Percentiles rank a stretch among this genome's conserved stretches.
Evolutionary conservation across 1,140 invertebrate species (phyloP).

Genomic region (Diorhabda sublineata): DNA sequence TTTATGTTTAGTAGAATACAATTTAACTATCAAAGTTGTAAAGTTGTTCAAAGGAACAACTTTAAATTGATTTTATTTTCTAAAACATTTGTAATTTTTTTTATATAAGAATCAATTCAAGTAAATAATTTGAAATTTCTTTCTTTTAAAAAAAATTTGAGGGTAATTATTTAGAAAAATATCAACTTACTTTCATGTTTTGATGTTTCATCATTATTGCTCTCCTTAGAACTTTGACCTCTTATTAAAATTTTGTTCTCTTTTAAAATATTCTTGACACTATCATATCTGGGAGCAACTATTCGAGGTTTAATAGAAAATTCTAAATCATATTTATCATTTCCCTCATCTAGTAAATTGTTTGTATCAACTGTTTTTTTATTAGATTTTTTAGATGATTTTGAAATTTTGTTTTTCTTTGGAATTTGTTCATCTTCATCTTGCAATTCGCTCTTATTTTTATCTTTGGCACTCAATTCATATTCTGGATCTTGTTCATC

Average conservation of each 20-base stretch:
- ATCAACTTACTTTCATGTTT: neutral
- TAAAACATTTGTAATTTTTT: too few species aligned
- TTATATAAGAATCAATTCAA: too few species aligned
- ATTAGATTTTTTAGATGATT: neutral
- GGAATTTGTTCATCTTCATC: conserved; percentile 18
- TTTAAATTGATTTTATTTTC: too few species aligned
- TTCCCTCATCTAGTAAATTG: neutral
- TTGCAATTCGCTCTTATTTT: conserved; percentile 7
- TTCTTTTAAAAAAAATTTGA: too few species aligned
- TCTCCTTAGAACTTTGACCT: neutral
- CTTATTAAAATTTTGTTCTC: conserved; percentile 20
- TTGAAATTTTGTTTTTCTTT: conserved; percentile 6
- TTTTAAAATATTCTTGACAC: conserved; percentile 35
- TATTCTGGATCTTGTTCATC: conserved; percentile 36
- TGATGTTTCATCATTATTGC: neutral
- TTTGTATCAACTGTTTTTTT: neutral
- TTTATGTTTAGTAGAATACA: too few species aligned
- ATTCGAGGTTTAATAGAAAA: conserved; percentile 42
- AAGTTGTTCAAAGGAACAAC: too few species aligned
- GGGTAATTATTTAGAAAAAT: too few species aligned
- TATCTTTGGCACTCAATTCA: conserved; percentile 16
- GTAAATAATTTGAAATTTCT: too few species aligned
- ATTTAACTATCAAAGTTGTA: too few species aligned
- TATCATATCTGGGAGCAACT: conserved; percentile 35
- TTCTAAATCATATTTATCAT: conserved; percentile 39